Evolutionary conservation across 2,113 vertebrate species (phyloP).

Genomic region (Dissostichus mawsoni): DNA sequence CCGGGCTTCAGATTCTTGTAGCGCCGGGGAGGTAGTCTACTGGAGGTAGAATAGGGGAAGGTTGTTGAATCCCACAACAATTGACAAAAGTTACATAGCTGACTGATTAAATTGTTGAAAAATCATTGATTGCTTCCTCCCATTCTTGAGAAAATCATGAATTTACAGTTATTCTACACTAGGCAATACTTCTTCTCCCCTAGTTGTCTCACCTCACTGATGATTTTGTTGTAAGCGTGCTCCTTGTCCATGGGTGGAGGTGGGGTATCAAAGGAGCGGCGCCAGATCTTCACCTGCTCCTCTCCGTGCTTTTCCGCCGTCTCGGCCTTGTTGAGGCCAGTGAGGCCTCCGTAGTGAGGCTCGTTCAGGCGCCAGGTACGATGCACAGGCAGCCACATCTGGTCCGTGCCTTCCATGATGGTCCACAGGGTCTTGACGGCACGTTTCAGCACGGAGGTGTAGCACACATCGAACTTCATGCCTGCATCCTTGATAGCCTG

Average conservation of each 20-base stretch:
- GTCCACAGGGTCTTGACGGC: slow-evolving; percentile 93
- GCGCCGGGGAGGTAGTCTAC: slow-evolving; percentile 91
- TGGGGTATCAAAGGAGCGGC: slow-evolving; percentile 91
- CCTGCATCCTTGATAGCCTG: too few relatives aligned
- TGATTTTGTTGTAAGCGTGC: slow-evolving; percentile 84
- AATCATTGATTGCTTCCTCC: neutral
- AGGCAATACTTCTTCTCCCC: neutral
- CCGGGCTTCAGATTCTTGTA: slow-evolving; percentile 86
- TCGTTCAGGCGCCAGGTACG: slow-evolving; percentile 93
- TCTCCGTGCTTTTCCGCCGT: slow-evolving; percentile 92
- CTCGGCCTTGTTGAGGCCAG: slow-evolving; percentile 94
- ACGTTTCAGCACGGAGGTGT: slow-evolving; percentile 92
- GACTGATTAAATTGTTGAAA: neutral
- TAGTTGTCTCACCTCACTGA: neutral
- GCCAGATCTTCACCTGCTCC: slow-evolving; percentile 95
- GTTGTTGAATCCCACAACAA: slow-evolving; percentile 6
- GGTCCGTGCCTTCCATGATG: slow-evolving; percentile 92
- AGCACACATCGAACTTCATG: slow-evolving; percentile 91
- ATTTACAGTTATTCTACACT: neutral
- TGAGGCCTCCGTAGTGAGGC: slow-evolving; percentile 94
- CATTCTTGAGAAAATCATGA: neutral
- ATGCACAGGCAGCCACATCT: slow-evolving; percentile 94
- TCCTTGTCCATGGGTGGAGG: slow-evolving; percentile 92
- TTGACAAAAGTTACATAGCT: slow-evolving; percentile 12
- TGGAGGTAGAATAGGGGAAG: slow-evolving; percentile 57